Base-by-base conservation (phyloP, 2,888 invertebrate genomes). In the Xestia c-nigrum region DNA sequence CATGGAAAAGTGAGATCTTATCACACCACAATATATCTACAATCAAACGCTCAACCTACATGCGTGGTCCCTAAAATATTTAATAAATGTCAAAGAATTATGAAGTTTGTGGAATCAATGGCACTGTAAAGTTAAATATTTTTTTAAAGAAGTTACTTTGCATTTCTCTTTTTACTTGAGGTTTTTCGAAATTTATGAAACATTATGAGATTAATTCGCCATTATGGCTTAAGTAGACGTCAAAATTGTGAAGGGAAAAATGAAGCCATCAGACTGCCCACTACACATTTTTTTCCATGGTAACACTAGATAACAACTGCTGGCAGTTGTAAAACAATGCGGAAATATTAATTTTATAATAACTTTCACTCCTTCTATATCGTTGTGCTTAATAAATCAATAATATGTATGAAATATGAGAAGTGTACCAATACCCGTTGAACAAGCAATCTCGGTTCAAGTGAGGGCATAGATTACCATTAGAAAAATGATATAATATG, bases 401-500 rank as follows among this genome's bases (percentile, higher is more conserved):
- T 72, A 31, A 84, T 81, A 81, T 72, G 83, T 85, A 72, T 80
- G 74, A 83, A 80, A 76, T 79, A 72, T 31, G 64, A 74, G 66
- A 82, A 72, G 57, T 80, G 67, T 81, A 71, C 73, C 76, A 1
- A 43, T 24, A 78, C 74, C 80, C 81, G 74, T 78, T 84, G 72
- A 61, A 74, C 72, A 47, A 67, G 89, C 90, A 88, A 91, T 93
- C 94, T 94, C 92, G 89, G 89, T 87, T 81, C 88, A 89, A 88
- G 91, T 91, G 85, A 89, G 92, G 95, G 94, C 94, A 91, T 92
- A 86, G 86, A 85, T 91, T 71, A 94, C 92, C 92, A 92, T 94
- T 95, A 96, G 94, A 86, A 85, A 82, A 90, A 94, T 76, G n/a
- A 92, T 93, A 92, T 92, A 92, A 92, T 93, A 93, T 94, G 94